Evolutionary conservation across 1,140 invertebrate species (phyloP), one percentile per base, ranked within the genome.

Genomic region (Glomeris maerens): DNA sequence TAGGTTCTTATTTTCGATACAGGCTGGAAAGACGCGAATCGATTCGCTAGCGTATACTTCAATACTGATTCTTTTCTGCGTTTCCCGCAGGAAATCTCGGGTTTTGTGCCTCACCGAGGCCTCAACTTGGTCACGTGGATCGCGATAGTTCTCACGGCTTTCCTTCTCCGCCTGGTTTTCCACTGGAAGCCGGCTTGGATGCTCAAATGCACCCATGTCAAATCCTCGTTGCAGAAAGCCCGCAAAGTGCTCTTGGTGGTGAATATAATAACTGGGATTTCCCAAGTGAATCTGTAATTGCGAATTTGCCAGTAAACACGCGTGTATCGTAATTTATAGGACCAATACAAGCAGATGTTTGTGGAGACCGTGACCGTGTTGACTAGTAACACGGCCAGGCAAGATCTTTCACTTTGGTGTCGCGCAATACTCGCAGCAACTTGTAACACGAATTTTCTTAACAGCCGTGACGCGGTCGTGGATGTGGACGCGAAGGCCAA

Each of bases 121-220:
- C 71, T 68, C 52, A 72, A 68, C 1, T 55, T 72, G 22, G 13
- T 80, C 1, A 79, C 74, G 22, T 81, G 76, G 71, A 45, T 78
- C 0, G 66, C 74, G 3, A 79, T 80, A 47, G 56, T 81, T 1
- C 42, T 85, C 7, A 82, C 80, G 7, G 66, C 73, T 17, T 89
- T 89, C 25, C 60, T 84, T 4, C 67, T 91, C 3, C 74, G 83
- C 26, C 69, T 94, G 27, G 61, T 92, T 31, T 81, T 89, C 64
- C 83, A 91, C 63, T 94, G 89, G 88, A 82, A 78, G 66, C 85
- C 87, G 0, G 78, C 78, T 45, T 76, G 83, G 67, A 72, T 80
- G 58, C 69, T 93, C 20, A 78, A 82, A 49, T 72, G 77, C 1
- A 89, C 83, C 1, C 80, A 84, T 59, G 65, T 64, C 22, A 69